Evolutionary conservation across 2,888 invertebrate species (phyloP), one percentile per base, ranked within the genome.

Genomic region (Netelia melanura): DNA sequence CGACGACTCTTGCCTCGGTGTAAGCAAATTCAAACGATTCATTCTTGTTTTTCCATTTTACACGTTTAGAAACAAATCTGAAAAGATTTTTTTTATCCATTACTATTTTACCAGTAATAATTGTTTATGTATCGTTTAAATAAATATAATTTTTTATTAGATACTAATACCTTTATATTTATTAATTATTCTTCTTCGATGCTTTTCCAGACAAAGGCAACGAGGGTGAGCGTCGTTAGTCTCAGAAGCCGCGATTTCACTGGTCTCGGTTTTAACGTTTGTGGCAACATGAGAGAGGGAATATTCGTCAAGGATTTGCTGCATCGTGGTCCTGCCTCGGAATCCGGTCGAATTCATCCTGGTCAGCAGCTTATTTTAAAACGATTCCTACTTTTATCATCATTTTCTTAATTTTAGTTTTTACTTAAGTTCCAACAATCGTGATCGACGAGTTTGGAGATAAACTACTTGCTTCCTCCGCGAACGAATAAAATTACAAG

Each of bases 221-320:
- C 95, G 30, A 95, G 95, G 89, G 94, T 95, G 48, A 95, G 95
- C 89, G 95, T 95, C 74, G 97, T 98, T 64, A 96, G 97, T 86
- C 94, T 98, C 81, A 96, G 97, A 93, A 98, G 98, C 85, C 96
- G 97, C 71, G 98, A 98, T 94, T 98, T 98, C 94, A 97, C 98
- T 0, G 98, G 98, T 0, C 95, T 98, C 0, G 98, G 98, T 1
- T 97, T 98, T 94, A 96, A 97, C 91, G 97, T 98, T 87, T 96
- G 96, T 82, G 98, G 98, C n/a, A 98, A 98, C 89, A 97, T 98
- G 95, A 95, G 97, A 81, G 98, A 98, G 87, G 98, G 98, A 0
- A 98, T 98, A 83, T 97, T 96, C 92, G 96, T 98, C 61, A 98
- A 97, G 92, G 97, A 98, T 87, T 96, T 98, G 17, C 95, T 98